Evolutionary conservation across 1,140 invertebrate species (phyloP), one percentile per base, ranked within the genome.

Genomic region (Drosophila dunni): DNA sequence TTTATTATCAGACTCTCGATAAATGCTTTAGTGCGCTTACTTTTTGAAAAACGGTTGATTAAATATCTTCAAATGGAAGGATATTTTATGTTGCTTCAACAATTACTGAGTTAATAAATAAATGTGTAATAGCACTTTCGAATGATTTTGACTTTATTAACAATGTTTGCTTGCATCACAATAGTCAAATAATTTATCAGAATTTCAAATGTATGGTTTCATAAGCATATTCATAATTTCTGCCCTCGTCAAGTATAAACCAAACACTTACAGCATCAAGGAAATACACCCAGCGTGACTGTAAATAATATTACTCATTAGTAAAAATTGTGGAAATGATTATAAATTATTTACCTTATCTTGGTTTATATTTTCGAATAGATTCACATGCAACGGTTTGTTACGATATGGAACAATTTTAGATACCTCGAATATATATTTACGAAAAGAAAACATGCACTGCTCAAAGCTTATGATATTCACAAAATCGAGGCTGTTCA

Each of bases 391-490:
- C 8, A 77, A 38, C 2, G 17, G 15, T 20, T 46, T 66, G 0
- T 1, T 0, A 7, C 80, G 80, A 2, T 61, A 24, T 7, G 45
- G 33, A 8, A 40, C 48, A 20, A 85, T 78, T 40, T 70, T 15
- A 11, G 10, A 7, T 6, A 56, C 60, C 8, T 42, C 10, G 50
- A 85, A 81, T 7, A 34, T 10, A n/a, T 75, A 78, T 1, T 72
- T 24, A 33, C 34, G 1, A 53, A 85, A 85, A 0, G 7, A 15
- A 67, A 85, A 81, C 2, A 13, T 1, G 58, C 81, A 85, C 9
- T 44, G 3, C 0, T 81, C 62, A 45, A 86, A 63, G 29, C 75
- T 66, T 9, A 86, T n/a, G 5, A 74, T 8, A 8, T 86, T 57
- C 7, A 73, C 33, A 7, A 48, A 13, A 20, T 10, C 10, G 20